These are phyloP conservation scores for Philereme vetulata DNA, from an alignment of 2,888 invertebrate genomes.

Conservation along the genomic window DNA sequence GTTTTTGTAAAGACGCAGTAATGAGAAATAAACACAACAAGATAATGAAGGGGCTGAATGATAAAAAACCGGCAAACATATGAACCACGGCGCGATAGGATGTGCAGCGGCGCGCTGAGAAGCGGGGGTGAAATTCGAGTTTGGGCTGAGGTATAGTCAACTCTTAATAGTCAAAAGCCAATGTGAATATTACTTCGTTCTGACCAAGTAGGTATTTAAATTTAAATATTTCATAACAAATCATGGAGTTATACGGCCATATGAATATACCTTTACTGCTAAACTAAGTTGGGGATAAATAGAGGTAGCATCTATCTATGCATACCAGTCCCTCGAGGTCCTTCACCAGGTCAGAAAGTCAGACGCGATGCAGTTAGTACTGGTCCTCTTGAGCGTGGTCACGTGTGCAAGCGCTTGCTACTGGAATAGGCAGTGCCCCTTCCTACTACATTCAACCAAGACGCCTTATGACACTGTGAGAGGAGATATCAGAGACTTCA, in stretches of 20 bases:
- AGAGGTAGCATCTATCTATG: background rate
- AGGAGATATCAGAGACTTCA: constrained; percentile 66
- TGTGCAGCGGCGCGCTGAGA: too few relatives aligned
- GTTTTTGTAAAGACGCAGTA: too few relatives aligned
- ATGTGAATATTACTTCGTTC: too few relatives aligned
- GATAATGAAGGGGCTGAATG: too few relatives aligned
- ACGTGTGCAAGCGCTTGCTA: constrained; percentile 55
- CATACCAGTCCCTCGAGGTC: background rate
- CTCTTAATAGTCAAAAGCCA: too few relatives aligned
- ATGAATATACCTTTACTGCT: constrained; percentile 1
- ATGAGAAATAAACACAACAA: too few relatives aligned
- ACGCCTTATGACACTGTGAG: constrained; percentile 68
- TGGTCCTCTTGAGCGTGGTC: constrained; percentile 33
- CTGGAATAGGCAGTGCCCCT: constrained; percentile 60
- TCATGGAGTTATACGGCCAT: constrained; percentile 3
- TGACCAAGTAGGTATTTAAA: too few relatives aligned
- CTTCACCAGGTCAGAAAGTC: background rate
- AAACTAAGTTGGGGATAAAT: constrained; percentile 14
- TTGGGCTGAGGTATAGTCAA: too few relatives aligned
- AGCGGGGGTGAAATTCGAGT: too few relatives aligned
- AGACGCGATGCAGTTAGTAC: constrained; percentile 32
- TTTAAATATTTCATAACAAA: too few relatives aligned
- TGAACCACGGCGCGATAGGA: too few relatives aligned
- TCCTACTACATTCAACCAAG: constrained; percentile 59
- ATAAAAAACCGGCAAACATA: too few relatives aligned